A percentile compares a stretch with the other conserved stretches of the same genome.
Evolutionary conservation across 1,140 invertebrate genomes (phyloP).

Genomic region (Drosophila novamexicana): DNA sequence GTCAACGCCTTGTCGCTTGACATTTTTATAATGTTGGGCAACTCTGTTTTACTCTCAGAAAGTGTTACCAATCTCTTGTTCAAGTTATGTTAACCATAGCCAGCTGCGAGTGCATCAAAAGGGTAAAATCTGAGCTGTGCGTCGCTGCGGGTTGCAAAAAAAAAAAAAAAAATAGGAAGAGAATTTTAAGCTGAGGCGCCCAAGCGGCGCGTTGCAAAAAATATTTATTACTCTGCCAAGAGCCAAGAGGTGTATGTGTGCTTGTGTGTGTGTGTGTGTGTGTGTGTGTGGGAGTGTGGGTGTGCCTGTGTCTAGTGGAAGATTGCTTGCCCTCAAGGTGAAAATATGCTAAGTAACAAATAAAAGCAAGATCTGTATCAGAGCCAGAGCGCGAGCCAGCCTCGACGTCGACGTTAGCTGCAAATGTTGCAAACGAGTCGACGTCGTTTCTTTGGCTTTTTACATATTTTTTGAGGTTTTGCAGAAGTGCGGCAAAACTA

Average conservation of each 20-base stretch:
- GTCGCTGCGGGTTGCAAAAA: conserved; percentile 33
- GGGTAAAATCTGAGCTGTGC: conserved; percentile 34
- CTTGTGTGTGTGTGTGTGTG: conserved; percentile 16
- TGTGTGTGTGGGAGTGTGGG: conserved; percentile 1
- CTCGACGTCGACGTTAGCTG: conserved; percentile 16
- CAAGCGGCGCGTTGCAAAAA: conserved; percentile 60
- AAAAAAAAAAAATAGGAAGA: conserved; percentile 24
- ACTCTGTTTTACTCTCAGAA: neutral
- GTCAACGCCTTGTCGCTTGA: too few relatives aligned
- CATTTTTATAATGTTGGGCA: too few relatives aligned
- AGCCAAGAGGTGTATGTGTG: conserved; percentile 5
- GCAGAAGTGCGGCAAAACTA: conserved; percentile 59
- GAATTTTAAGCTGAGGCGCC: conserved; percentile 59
- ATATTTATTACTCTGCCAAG: conserved; percentile 71
- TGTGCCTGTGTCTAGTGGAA: conserved; percentile 65
- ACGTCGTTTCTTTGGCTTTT: conserved; percentile 67
- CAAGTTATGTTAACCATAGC: conserved; percentile 17
- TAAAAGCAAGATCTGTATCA: conserved; percentile 79
- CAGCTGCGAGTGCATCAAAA: conserved; percentile 26
- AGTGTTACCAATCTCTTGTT: conserved; percentile 25
- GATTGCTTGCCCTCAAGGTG: conserved; percentile 77
- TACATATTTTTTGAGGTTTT: conserved; percentile 78
- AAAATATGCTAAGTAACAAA: conserved; percentile 82
- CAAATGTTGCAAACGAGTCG: conserved; percentile 40
- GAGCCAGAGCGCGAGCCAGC: conserved; percentile 19